Evolutionary conservation across 1,140 invertebrate genomes (phyloP), one percentile per base, ranked within the genome.

Genomic region (Popillia japonica): DNA sequence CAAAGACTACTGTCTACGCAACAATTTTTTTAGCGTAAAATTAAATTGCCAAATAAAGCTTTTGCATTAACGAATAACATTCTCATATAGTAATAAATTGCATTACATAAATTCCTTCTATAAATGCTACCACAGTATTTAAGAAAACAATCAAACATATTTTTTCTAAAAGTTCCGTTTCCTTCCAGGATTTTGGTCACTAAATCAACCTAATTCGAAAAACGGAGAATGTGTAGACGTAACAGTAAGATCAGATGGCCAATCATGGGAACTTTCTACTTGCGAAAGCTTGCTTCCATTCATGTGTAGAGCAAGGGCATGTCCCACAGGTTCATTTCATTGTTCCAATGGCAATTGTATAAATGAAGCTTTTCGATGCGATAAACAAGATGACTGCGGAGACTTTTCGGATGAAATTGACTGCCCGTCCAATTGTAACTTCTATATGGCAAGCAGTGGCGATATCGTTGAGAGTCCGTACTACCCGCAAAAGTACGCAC

Each of bases 391-490:
- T 84, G 96, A 98, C 85, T 98, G 96, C 84, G 96, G 95, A 23
- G 96, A 98, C 87, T 92, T 90, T 79, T 96, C 95, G 7, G 96
- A 98, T 87, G 96, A 98, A 90, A 90, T 97, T 79, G 95, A 97
- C 85, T 98, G 96, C 84, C 91, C 95, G 61, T 88, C 90, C 17
- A 93, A 95, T 79, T 98, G 96, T 86, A 94, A 97, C 85, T 97
- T 92, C 85, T 96, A 98, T 83, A 95, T 97, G 91, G 96, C 94
- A 11, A 96, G 95, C 80, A 96, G 95, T 83, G 96, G 95, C n/a
- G 97, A 98, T 87, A 95, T 96, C 6, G 95, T 99, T 22, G 95
- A 97, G 86, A 97, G 96, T 81, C 95, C 96, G 0, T 97, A 96
- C 85, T 98, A 97, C 87, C 97, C 97, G 1, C 94, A 96, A 82